Evolutionary conservation across 2,113 vertebrate species (phyloP).

Genomic region (Psittacara wagleri): DNA sequence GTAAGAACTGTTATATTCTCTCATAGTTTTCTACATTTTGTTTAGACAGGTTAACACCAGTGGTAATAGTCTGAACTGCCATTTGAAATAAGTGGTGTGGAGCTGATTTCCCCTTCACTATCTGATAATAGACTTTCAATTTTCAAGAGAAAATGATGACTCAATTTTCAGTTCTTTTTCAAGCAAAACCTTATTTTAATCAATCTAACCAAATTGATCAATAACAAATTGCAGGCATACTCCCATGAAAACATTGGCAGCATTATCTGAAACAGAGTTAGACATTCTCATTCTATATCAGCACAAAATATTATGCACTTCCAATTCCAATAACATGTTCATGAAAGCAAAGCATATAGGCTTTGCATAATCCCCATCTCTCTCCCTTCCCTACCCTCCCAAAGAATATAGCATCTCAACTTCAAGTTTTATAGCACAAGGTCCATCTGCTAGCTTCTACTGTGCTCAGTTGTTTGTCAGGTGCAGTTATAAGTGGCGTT

Average conservation of each 20-base stretch:
- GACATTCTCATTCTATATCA: neutral
- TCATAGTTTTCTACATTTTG: neutral
- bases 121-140: neutral
- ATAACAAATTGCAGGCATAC: neutral
- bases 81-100: neutral
- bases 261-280: neutral
- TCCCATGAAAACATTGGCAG: neutral
- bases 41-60: neutral
- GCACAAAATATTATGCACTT: neutral
- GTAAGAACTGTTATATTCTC: neutral
- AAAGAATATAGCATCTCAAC: neutral
- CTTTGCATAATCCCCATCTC: neutral
- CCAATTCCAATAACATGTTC: neutral
- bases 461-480: neutral
- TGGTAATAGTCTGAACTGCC: neutral
- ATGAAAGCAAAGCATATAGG: neutral
- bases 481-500: neutral
- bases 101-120: neutral
- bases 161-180: conserved; percentile 12
- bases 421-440: neutral
- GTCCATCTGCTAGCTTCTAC: neutral
- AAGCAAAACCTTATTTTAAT: conserved; percentile 21
- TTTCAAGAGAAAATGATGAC: neutral
- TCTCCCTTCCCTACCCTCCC: neutral
- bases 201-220: neutral